Evolutionary conservation across 2,888 invertebrate species (phyloP), one percentile per base, ranked within the genome.

Genomic region (Choristoneura rosaceana): DNA sequence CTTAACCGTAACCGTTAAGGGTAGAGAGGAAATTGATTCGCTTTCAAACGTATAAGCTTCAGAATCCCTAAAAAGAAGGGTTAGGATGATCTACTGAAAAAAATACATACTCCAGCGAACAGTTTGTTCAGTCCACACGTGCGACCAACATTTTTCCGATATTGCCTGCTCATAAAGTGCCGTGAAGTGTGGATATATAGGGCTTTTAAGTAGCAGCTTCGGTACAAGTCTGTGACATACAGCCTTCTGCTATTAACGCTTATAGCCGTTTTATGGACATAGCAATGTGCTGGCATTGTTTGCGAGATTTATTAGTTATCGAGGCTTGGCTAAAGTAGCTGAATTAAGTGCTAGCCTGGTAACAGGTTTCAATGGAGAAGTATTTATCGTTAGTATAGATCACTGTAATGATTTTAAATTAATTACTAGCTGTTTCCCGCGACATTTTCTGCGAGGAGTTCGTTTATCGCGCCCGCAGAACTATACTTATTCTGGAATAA

Each of bases 101-200:
- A 80, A 80, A 68, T 75, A 79, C 76, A 38, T 5, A 74, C 78
- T 76, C 79, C 76, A 75, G 80, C 80, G 82, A 85, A 83, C 83
- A 79, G 82, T 73, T 73, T 69, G 73, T 73, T 70, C 68, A 68
- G 73, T 78, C 83, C 74, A 75, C 91, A 91, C 86, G 87, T 91
- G 90, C 82, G 78, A 67, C 82, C 77, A 89, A 89, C 88, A 89
- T 88, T 90, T 91, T 91, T 89, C 91, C 88, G 85, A 91, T 91
- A 92, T 82, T 80, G 85, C 77, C 81, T 73, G 83, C 78, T 88
- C 89, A 85, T 89, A 90, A 91, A 90, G 77, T 82, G 79, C 76
- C 80, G 70, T 74, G 76, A 78, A 80, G 81, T 81, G 80, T 78
- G 75, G 80, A 77, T 76, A 76, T 71, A 73, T 77, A 74, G 70